Evolutionary conservation across 2,113 vertebrate species (phyloP), one percentile per base, ranked within the genome.

Genomic region (Charina bottae): DNA sequence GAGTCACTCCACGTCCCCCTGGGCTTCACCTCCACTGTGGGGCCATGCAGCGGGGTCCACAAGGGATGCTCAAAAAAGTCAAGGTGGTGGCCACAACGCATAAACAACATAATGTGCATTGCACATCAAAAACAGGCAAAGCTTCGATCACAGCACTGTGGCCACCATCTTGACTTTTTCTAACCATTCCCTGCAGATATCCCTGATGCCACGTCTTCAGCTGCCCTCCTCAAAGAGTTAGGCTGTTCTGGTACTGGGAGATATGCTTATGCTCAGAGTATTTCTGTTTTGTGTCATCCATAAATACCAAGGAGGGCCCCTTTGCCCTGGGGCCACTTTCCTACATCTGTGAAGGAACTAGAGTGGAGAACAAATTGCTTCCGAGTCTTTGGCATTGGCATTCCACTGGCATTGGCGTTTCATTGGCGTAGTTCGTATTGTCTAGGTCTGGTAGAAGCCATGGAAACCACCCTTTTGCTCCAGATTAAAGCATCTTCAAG

Each of bases 1-100:
- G 92, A 97, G 97, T 92, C 2, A 15, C 10, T 49, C 53, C 1
- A 17, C 1, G 7, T 83, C 83, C 42, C 60, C 37, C 13, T 58
- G 37, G 42, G 37, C 6, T 6, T 53, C 37, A 23, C 49, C 85
- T 46, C 62, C 91, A 72, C 78, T 88, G 87, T 21, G 11, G 19
- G 15, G 23, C 5, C n/a, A 15, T 33, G 64, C 12, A 72, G n/a
- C 2, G 33, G n/a, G 19, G 6, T 33, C 33, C 17, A 0, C 68
- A 9, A 37, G 68, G 33, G 2, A 37, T 6, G 68, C 17, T 78
- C 6, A 19, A 37, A 21, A 78, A 78, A 78, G 68, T 37, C 68
- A 37, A 78, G 68, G 33, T 37, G 68, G 68, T 2, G 2, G 6
- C 33, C 6, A 1, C 17, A 3, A 33, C 33, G 15, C 58, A 59